These are phyloP conservation scores for Athripsodes cinereus DNA, from an alignment of 2,888 invertebrate genomes.

Conservation along the genomic window DNA sequence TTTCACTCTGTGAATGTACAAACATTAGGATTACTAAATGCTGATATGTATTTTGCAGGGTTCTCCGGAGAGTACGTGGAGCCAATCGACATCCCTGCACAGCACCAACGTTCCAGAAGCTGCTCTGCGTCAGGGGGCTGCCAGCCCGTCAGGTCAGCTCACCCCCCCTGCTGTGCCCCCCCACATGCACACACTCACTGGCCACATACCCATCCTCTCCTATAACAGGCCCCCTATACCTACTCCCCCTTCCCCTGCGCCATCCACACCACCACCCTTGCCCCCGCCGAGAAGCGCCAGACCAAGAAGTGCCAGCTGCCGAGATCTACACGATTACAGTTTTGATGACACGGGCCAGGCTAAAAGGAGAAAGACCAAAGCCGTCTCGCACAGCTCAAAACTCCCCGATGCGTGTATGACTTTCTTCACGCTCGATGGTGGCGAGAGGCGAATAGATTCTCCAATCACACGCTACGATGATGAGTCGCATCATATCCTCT, in stretches of 20 bases:
- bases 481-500: conserved; percentile 44
- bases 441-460: conserved; percentile 55
- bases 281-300: conserved; percentile 44
- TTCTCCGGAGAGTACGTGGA: conserved; percentile 52
- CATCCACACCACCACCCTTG: conserved; percentile 27
- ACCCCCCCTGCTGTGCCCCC: conserved; percentile 31
- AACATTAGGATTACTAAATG: too few species aligned
- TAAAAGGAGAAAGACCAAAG: conserved; percentile 46
- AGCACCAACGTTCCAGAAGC: conserved; percentile 33
- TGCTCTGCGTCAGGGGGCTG: conserved; percentile 19
- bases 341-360: conserved; percentile 65
- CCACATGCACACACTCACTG: conserved; percentile 26
- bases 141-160: conserved; percentile 27
- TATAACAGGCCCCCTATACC: conserved; percentile 3
- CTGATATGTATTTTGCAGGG: conserved; percentile 32
- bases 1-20: too few species aligned
- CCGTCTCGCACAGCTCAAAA: conserved; percentile 37
- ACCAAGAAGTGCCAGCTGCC: conserved; percentile 78
- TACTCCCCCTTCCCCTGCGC: conserved; percentile 34
- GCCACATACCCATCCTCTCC: conserved; percentile 3
- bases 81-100: conserved; percentile 39
- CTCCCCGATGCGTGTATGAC: conserved; percentile 35
- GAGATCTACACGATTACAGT: conserved; percentile 73
- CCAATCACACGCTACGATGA: conserved; percentile 70
- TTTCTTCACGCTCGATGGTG: conserved; percentile 41